Conservation (phyloP, 37 sponge, comb jelly and placozoan genomes). For the Corticium candelabrum region DNA sequence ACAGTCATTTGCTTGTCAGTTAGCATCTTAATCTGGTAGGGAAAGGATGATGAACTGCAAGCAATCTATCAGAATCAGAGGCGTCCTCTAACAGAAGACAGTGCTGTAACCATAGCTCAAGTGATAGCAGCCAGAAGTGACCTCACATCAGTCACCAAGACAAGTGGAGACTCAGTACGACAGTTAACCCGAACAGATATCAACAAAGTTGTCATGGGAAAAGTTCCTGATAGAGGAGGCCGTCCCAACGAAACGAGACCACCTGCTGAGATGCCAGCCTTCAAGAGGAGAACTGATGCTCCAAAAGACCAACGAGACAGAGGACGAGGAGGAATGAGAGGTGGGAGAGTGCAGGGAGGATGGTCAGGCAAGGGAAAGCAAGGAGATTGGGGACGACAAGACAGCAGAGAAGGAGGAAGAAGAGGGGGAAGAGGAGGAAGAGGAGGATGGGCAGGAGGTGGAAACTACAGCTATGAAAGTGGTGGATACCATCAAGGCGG, state of each 20-base stretch:
- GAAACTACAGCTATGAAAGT: conserved; percentile 24
- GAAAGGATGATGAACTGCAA: conserved; percentile 34
- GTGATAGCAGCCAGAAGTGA: conserved; percentile 62
- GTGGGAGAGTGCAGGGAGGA: conserved; percentile 21
- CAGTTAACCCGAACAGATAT: conserved; percentile 33
- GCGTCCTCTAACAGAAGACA: conserved; percentile 8
- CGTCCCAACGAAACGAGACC: conserved; percentile 82
- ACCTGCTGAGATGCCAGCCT: conserved; percentile 83
- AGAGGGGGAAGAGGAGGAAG: conserved; percentile 21
- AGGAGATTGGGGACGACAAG: neutral
- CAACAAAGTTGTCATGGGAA: conserved; percentile 74
- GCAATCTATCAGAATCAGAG: conserved; percentile 10
- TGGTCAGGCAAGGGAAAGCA: neutral
- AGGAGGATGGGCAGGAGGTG: conserved; percentile 31
- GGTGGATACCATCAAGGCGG: conserved; percentile 17
- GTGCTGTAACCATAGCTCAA: conserved; percentile 38
- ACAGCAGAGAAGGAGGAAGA: conserved; percentile 25
- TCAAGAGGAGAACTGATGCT: conserved; percentile 50
- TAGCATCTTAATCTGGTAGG: no score
- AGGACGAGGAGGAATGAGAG: conserved; percentile 7
- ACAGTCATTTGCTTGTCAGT: no score
- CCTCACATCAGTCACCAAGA: conserved; percentile 36
- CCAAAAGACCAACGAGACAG: conserved; percentile 47
- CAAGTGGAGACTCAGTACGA: conserved; percentile 30
- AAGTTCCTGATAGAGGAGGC: conserved; percentile 86